These are phyloP conservation scores for Blennius ocellaris DNA, from an alignment of 2,113 vertebrate species.

Conservation along the genomic window DNA sequence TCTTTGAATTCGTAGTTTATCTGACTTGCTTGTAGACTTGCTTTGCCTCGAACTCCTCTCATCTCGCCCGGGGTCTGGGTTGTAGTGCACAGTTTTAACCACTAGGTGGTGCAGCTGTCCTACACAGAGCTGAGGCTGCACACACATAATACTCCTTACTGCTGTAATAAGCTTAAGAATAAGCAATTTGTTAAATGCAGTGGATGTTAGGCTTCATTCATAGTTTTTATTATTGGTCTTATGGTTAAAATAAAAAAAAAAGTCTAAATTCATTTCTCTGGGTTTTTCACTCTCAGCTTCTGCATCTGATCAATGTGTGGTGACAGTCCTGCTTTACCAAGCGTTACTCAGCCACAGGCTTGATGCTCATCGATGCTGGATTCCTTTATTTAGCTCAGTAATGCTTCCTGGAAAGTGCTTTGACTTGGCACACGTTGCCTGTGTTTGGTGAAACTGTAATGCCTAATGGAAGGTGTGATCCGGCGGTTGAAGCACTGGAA, in stretches of 20 bases:
- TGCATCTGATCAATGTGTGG: background rate
- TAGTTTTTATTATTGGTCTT: background rate
- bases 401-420: conserved; percentile 71
- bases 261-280: background rate
- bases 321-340: background rate
- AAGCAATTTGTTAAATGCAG: background rate
- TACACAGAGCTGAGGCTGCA: background rate
- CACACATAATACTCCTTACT: background rate
- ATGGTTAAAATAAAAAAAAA: too few species aligned
- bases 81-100: conserved; percentile 42
- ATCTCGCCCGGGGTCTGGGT: too few species aligned
- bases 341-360: conserved; percentile 61
- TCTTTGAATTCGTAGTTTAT: too few species aligned
- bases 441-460: conserved; percentile 29
- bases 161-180: background rate
- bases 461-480: conserved; percentile 60
- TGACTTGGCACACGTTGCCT: conserved; percentile 59
- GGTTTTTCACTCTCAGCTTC: background rate
- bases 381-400: conserved; percentile 70
- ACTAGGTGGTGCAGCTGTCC: conserved; percentile 60
- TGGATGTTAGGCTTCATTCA: background rate
- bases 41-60: background rate
- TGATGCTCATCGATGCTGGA: conserved; percentile 47
- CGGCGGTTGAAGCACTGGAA: conserved; percentile 7
- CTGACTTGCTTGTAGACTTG: background rate